Percentiles rank a stretch among this genome's conserved stretches.
Evolutionary conservation across 2,797 vertebrate species (phyloP).

Genomic region (Gobio occitaniae): DNA sequence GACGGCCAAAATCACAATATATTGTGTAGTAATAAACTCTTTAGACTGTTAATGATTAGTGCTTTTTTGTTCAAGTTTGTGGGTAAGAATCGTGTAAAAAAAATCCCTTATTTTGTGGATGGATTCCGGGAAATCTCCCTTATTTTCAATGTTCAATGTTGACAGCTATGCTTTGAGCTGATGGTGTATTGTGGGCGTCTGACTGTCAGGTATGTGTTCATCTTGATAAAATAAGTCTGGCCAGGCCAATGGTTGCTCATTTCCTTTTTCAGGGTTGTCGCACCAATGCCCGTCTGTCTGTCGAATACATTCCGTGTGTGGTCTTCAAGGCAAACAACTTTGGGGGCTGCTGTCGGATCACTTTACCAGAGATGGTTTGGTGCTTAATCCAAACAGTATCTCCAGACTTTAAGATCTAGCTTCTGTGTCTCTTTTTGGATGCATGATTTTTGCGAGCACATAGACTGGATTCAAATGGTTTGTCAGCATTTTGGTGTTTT

Average conservation of each 20-base stretch:
- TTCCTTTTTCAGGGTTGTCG: background rate
- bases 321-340: background rate
- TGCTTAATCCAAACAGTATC: constrained; percentile 1
- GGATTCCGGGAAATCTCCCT: no score
- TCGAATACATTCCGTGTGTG: background rate
- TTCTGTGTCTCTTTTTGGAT: background rate
- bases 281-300: background rate
- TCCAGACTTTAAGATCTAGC: background rate
- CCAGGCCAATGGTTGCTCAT: background rate
- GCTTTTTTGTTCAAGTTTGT: no score
- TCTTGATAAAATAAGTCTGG: background rate
- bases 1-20: no score
- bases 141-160: no score
- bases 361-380: background rate
- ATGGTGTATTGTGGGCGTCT: background rate
- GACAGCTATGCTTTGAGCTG: no score
- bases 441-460: background rate
- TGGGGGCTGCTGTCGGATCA: background rate
- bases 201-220: background rate
- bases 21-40: no score
- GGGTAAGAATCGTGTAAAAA: no score
- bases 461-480: background rate
- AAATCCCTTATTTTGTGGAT: no score
- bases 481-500: background rate
- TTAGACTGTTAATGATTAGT: no score